Base-by-base conservation (phyloP, 2,797 vertebrate species). In the Mustela erminea region DNA sequence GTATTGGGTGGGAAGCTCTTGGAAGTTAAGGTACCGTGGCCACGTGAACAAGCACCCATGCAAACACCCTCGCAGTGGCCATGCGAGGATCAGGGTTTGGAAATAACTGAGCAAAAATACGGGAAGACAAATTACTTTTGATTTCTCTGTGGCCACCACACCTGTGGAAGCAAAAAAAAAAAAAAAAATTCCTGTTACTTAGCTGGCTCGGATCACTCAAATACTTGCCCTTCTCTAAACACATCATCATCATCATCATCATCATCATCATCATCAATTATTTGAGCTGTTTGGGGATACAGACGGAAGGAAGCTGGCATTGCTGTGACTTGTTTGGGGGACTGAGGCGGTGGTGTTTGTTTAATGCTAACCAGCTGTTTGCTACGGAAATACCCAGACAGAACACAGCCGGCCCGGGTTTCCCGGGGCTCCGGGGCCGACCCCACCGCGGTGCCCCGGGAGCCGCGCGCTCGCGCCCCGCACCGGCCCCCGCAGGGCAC, bases 341-440 rank as follows among this genome's bases (percentile, higher is more conserved):
- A 35, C 38, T 41, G 38, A 35, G 66, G 20, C 18, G 68, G 35
- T 72, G 35, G 20, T 41, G 68, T 29, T 75, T 46, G 72, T 17
- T 27, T 32, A 49, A 62, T 64, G 70, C 93, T 41, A 66, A 52
- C 87, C 96, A 95, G 97, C 96, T 90, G 90, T 83, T 72, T 12
- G 43, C 15, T 14, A 78, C 17, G 80, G 80, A 70, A 54, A 56
- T 29, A 62, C 81, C 11, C 49, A 35, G 54, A 49, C 77, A 35
- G 58, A 54, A 54, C 72, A 7, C 43, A 27, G 23, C 29, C 29
- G 66, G 64, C 82, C 7, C 7, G 49, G 89, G 90, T 52, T 78
- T 41, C 23, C 70, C 12, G 12, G 23, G 38, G 38, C 62, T 64
- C 62, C 62, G 13, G 29, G 62, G 60, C 13, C 62, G 9, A 58